Evolutionary conservation across 2,113 vertebrate species (phyloP).

Genomic region (Mus musculus): DNA sequence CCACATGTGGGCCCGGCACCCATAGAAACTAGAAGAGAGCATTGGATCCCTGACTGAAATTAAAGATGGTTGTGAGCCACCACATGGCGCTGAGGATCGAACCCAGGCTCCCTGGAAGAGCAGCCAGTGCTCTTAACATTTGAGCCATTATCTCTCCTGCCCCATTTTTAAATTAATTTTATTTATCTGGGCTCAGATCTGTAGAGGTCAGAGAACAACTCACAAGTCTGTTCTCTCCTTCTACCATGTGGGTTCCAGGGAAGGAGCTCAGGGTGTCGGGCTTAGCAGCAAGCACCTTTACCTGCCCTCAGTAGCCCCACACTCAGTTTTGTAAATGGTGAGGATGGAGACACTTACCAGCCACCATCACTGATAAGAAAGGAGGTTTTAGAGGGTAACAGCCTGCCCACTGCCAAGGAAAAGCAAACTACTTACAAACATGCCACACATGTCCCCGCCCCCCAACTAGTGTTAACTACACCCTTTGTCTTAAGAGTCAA

Average conservation of each 20-base stretch:
- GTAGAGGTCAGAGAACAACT: background rate
- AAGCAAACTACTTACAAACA: slow-evolving; percentile 17
- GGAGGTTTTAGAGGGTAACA: background rate
- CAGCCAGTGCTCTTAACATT: background rate
- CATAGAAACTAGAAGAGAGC: background rate
- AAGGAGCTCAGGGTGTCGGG: background rate
- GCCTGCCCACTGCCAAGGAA: background rate
- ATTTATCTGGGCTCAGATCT: background rate
- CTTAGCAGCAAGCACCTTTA: background rate
- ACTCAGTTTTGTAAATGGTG: background rate
- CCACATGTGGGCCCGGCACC: background rate
- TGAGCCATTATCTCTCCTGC: background rate
- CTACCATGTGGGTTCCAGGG: background rate
- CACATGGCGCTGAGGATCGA: background rate
- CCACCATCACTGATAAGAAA: background rate
- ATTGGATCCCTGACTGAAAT: background rate
- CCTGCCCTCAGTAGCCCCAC: background rate
- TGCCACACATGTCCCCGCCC: slow-evolving; percentile 11
- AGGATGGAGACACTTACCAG: background rate
- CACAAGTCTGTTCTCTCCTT: background rate
- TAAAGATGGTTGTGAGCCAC: background rate
- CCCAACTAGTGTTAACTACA: slow-evolving; percentile 34
- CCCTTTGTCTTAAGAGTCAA: background rate
- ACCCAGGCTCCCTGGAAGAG: background rate
- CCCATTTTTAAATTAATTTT: background rate